Evolutionary conservation across 1,140 invertebrate species (phyloP).

Genomic region (Leptinotarsa lineolata): DNA sequence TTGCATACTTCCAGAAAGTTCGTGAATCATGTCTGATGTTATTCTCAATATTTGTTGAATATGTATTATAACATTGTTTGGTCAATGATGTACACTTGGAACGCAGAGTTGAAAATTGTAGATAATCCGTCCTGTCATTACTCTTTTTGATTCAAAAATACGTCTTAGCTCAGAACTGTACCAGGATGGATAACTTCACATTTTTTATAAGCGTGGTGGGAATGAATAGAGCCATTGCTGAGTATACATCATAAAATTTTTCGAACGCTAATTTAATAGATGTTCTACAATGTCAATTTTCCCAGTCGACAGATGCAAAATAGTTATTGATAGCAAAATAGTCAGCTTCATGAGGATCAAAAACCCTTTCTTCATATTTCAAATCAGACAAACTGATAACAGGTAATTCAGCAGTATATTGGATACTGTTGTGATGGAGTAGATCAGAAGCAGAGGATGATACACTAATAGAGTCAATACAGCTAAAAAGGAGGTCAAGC

Average conservation of each 20-base stretch:
- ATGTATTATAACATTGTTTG: conserved; percentile 10
- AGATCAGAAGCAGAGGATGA: too few relatives aligned
- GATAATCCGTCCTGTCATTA: conserved; percentile 9
- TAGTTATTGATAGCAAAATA: conserved; percentile 4
- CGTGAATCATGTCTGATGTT: conserved; percentile 7
- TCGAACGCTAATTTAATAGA: not conserved
- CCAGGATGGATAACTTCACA: conserved; percentile 2
- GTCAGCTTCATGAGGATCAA: too few relatives aligned
- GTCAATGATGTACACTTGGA: conserved; percentile 1
- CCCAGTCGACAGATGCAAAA: conserved; percentile 2
- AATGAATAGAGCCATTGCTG: conserved; percentile 8
- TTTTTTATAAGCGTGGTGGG: not conserved
- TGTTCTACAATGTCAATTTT: not conserved
- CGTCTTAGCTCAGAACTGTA: not conserved
- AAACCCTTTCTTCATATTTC: too few relatives aligned
- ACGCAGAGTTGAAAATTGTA: conserved; percentile 3
- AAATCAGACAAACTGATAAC: too few relatives aligned
- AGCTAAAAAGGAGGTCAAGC: too few relatives aligned
- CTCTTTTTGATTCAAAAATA: not conserved
- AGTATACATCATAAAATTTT: too few relatives aligned
- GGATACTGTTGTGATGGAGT: too few relatives aligned
- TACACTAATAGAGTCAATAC: too few relatives aligned
- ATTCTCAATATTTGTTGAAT: conserved; percentile 1
- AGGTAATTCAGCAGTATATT: too few relatives aligned
- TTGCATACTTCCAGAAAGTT: not conserved